Percentiles rank a stretch among this genome's conserved stretches.
phyloP scores from a whole-genome alignment of 2,888 invertebrate genomes.

The Pyrgus malvae region DNA sequence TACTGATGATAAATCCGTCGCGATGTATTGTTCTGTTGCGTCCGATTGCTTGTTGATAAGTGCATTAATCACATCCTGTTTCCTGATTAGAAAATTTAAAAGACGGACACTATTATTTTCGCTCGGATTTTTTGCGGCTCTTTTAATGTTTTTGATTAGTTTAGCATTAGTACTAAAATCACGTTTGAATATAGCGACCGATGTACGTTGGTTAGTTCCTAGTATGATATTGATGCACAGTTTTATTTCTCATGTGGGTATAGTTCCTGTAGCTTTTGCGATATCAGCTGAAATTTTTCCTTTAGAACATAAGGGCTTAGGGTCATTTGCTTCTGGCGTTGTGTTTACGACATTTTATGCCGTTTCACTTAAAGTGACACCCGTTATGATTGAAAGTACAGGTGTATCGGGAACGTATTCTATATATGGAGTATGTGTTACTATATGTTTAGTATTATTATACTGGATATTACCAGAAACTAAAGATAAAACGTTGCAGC shows the following conservation, averaged over 20 bases:
- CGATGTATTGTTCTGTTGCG: conserved; percentile 19
- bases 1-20: conserved; percentile 12
- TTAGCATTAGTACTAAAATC: conserved; percentile 42
- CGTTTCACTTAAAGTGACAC: conserved; percentile 44
- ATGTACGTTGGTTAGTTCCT: conserved; percentile 41
- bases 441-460: conserved; percentile 39
- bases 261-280: conserved; percentile 44
- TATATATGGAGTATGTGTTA: conserved; percentile 40
- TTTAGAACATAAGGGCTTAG: conserved; percentile 46
- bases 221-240: conserved; percentile 41
- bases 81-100: conserved; percentile 13
- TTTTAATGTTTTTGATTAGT: conserved; percentile 30
- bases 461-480: conserved; percentile 51
- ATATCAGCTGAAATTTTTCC: conserved; percentile 50
- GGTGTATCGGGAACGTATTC: conserved; percentile 44
- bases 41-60: conserved; percentile 15
- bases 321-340: conserved; percentile 41
- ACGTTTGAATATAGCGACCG: conserved; percentile 19
- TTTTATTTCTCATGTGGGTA: conserved; percentile 41
- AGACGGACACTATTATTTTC: conserved; percentile 21
- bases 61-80: conserved; percentile 14
- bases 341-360: conserved; percentile 43
- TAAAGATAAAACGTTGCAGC: conserved; percentile 48
- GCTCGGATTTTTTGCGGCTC: background rate
- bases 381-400: conserved; percentile 42